Evolutionary conservation across 1,140 invertebrate species (phyloP).

Genomic region (Lepidurus arcticus): DNA sequence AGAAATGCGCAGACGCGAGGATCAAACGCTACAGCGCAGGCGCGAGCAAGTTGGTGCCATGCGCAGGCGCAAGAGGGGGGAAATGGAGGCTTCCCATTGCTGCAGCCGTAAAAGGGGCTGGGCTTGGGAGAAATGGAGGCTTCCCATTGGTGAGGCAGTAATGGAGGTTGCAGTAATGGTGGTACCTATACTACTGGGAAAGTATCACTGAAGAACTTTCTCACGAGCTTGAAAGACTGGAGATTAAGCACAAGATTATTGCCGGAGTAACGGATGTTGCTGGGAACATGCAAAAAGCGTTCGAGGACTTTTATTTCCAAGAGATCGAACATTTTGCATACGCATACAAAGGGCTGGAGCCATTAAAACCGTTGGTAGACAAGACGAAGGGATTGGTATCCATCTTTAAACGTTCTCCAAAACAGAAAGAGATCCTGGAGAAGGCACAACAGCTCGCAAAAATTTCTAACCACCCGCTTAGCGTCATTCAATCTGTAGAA

Average conservation of each 20-base stretch:
- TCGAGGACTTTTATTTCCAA: not conserved
- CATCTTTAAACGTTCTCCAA: not conserved
- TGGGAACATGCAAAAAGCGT: not conserved
- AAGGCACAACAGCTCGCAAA: slow-evolving; percentile 4
- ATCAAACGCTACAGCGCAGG: too few relatives aligned
- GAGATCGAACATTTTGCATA: not conserved
- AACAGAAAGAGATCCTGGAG: slow-evolving; percentile 5
- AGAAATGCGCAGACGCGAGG: too few relatives aligned
- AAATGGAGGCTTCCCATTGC: too few relatives aligned
- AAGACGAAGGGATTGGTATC: not conserved
- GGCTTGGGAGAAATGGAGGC: too few relatives aligned
- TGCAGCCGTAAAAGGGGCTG: too few relatives aligned
- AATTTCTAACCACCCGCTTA: slow-evolving; percentile 5
- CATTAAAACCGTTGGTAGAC: slow-evolving; percentile 1
- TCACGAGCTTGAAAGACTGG: slow-evolving; percentile 4
- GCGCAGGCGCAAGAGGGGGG: too few relatives aligned
- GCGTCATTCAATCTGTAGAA: slow-evolving; percentile 5
- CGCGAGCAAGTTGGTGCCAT: too few relatives aligned
- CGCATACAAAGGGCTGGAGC: not conserved
- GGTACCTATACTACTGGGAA: too few relatives aligned
- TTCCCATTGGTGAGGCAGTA: too few relatives aligned
- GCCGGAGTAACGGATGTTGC: not conserved
- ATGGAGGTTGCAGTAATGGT: too few relatives aligned
- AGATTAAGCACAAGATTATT: slow-evolving; percentile 7
- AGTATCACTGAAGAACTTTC: slow-evolving; percentile 6